phyloP scores from a whole-genome alignment of 2,113 vertebrate genomes.

The Athene cunicularia region DNA sequence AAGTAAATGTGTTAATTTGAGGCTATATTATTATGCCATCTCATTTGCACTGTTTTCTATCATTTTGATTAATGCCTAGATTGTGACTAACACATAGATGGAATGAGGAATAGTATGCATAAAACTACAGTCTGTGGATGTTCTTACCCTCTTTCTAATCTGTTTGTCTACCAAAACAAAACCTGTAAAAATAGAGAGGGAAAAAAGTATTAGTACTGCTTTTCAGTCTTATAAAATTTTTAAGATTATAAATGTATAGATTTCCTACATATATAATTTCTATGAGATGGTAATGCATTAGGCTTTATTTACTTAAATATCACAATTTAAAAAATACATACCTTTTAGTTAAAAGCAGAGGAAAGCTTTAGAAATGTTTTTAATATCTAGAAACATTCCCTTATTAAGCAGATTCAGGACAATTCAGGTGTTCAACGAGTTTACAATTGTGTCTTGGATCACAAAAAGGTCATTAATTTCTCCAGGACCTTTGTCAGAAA shows the following conservation, averaged over 20 bases:
- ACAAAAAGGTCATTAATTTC: neutral
- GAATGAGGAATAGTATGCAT: neutral
- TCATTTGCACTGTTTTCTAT: slow-evolving; percentile 51
- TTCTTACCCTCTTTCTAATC: neutral
- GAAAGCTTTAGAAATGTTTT: neutral
- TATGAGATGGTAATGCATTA: neutral
- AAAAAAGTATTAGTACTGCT: neutral
- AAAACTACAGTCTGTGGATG: neutral
- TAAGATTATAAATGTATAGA: neutral
- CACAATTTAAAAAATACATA: neutral
- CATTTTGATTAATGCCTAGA: slow-evolving; percentile 26
- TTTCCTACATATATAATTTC: neutral
- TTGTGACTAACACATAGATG: neutral
- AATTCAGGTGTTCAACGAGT: neutral
- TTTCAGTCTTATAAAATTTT: neutral
- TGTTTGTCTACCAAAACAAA: neutral
- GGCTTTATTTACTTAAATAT: neutral
- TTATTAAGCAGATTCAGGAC: neutral
- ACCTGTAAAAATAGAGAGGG: neutral
- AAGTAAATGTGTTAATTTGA: slow-evolving; percentile 31
- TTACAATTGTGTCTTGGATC: neutral
- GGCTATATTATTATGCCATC: slow-evolving; percentile 2
- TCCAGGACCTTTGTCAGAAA: neutral
- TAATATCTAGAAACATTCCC: neutral
- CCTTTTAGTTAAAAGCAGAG: neutral